Percentiles rank a stretch among this genome's conserved stretches.
Conservation (phyloP, 2,113 vertebrate species). For the Gymnobelideus leadbeateri region DNA sequence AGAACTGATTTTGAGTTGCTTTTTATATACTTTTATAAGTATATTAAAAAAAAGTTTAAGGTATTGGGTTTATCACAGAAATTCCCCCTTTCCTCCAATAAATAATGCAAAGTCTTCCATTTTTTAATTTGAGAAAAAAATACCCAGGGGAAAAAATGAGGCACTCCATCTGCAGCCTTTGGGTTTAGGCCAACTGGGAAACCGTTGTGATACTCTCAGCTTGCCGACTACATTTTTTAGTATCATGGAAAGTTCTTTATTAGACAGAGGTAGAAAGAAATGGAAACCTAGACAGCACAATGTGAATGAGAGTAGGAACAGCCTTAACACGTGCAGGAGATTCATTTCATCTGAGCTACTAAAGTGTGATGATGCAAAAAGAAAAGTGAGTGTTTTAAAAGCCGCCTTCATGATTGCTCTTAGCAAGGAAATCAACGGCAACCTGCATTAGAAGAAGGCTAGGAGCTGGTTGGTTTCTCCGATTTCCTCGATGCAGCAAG, state of each 20-base stretch:
- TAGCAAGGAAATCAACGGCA: conserved; percentile 40
- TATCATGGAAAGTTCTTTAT: conserved; percentile 52
- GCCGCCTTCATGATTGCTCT: conserved; percentile 13
- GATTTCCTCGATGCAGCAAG: conserved; percentile 42
- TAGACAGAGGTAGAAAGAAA: conserved; percentile 57
- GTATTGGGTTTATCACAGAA: conserved; percentile 23
- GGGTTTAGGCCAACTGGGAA: conserved; percentile 50
- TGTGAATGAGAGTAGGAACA: conserved; percentile 56
- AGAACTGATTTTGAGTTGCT: not conserved
- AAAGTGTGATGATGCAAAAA: conserved; percentile 36
- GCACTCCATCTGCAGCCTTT: conserved; percentile 17
- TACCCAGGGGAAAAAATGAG: conserved; percentile 22
- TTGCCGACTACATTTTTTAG: conserved; percentile 47
- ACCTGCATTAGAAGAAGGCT: conserved; percentile 39
- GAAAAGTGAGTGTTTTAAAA: conserved; percentile 36
- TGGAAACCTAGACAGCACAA: conserved; percentile 54
- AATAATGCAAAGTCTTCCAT: conserved; percentile 65
- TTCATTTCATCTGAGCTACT: conserved; percentile 37
- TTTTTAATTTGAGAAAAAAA: conserved; percentile 67
- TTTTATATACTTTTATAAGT: not conserved
- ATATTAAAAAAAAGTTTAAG: conserved; percentile 32
- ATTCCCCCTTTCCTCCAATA: conserved; percentile 57
- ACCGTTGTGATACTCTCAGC: conserved; percentile 49
- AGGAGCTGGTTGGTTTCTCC: conserved; percentile 53
- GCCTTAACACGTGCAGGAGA: conserved; percentile 47